A percentile compares a stretch with the other conserved stretches of the same genome.
Conservation (phyloP, 2,888 invertebrate species). For the Pocota personata region DNA sequence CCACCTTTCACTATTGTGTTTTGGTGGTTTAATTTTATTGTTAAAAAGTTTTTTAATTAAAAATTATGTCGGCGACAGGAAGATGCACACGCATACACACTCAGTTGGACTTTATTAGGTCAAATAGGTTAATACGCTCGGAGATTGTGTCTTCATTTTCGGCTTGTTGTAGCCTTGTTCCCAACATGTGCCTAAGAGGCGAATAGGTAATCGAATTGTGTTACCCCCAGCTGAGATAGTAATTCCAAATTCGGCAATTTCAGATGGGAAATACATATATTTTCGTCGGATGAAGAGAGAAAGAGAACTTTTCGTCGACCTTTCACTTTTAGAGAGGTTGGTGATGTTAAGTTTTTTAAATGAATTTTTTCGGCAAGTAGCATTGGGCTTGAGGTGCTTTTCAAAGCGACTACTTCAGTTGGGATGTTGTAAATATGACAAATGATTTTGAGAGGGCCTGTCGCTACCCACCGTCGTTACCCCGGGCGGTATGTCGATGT, state of each 20-base stretch:
- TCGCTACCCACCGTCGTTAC: conserved; percentile 31
- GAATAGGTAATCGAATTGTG: conserved; percentile 62
- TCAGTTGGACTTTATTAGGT: conserved; percentile 37
- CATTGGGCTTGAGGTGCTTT: conserved; percentile 38
- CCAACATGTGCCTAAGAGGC: conserved; percentile 56
- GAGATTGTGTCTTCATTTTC: conserved; percentile 53
- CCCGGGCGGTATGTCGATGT: neutral
- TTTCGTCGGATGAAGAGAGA: neutral
- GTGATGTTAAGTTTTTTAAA: neutral
- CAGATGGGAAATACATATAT: neutral
- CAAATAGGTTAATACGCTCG: conserved; percentile 36
- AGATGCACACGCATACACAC: conserved; percentile 1
- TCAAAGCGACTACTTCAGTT: conserved; percentile 37
- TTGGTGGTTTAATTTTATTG: conserved; percentile 13
- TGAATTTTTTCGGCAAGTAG: conserved; percentile 31
- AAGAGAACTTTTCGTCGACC: conserved; percentile 26
- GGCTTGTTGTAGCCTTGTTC: conserved; percentile 16
- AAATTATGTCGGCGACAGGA: conserved; percentile 54
- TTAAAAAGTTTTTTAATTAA: conserved; percentile 50
- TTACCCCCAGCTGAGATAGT: conserved; percentile 38
- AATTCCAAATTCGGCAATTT: conserved; percentile 60
- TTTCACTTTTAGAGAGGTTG: conserved; percentile 63
- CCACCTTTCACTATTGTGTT: conserved; percentile 59
- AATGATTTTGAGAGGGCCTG: conserved; percentile 35
- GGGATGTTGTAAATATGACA: conserved; percentile 37